Evolutionary conservation across 2,888 invertebrate genomes (phyloP), one percentile per base, ranked within the genome.

Genomic region (Malthinus seriepunctatus): DNA sequence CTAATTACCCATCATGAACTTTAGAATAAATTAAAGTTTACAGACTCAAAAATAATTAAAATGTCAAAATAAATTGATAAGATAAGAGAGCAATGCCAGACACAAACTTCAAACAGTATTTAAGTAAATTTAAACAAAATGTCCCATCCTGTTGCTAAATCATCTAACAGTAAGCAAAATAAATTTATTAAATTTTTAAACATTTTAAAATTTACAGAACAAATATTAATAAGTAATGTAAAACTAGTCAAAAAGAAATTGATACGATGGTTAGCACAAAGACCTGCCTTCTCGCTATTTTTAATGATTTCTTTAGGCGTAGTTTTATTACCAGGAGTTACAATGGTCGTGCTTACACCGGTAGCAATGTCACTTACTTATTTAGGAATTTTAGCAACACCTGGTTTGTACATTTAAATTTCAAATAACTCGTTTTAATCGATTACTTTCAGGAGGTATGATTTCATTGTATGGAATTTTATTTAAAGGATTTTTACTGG

Each of bases 401-500:
- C 51, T 38, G 46, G 56, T 56, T 37, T 11, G 12, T 33, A 14
- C n/a, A 8, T 37, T 9, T 5, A 31, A 31, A 9, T 32, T 14
- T 34, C n/a, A 8, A 11, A 8, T 1, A 14, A 9, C 9, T 42
- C 12, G 10, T 23, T 9, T 23, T n/a, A 42, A 8, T 12, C 14
- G 39, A 15, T 11, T 42, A 2, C 1, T 56, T 56, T 39, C 38
- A 56, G 56, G 39, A 7, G 50, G 50, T 12, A 6, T 51, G 6
- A 8, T 35, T 3, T 31, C 49, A 23, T 8, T 56, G 3, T 46
- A 56, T 9, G 10, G 32, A 8, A 33, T 56, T 23, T 9, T 56
- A 32, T 38, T 56, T 14, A 56, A 46, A 46, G 56, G 56, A 46
- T 51, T 51, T 51, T 23, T 56, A n/a, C 32, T 56, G 8, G 39